phyloP scores from a whole-genome alignment of 2,113 vertebrate genomes.

The Grus americana region DNA sequence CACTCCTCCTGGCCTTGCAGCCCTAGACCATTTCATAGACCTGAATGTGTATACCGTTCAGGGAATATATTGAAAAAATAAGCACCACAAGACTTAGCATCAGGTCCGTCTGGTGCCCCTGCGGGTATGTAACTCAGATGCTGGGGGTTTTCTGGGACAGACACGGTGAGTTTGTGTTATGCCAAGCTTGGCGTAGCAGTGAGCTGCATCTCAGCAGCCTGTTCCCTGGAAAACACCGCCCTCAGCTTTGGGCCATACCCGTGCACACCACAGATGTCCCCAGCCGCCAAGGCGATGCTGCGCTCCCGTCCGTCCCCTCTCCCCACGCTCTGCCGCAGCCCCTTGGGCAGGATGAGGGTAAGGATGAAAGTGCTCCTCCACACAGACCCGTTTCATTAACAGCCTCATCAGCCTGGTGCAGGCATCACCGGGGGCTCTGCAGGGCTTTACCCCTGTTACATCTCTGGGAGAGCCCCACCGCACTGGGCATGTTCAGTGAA shows the following conservation, averaged over 20 bases:
- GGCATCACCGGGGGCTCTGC: rapidly evolving
- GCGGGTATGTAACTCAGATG: rapidly evolving
- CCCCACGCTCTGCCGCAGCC: neutral
- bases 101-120: neutral
- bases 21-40: neutral
- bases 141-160: neutral
- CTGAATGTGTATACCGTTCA: rapidly evolving
- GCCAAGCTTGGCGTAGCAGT: rapidly evolving
- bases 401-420: rapidly evolving
- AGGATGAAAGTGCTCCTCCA: neutral
- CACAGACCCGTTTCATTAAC: rapidly evolving
- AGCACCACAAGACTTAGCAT: too few relatives aligned
- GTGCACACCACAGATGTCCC: rapidly evolving
- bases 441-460: neutral
- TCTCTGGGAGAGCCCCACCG: rapidly evolving
- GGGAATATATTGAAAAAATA: neutral
- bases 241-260: neutral
- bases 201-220: neutral
- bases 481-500: neutral
- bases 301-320: neutral
- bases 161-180: rapidly evolving
- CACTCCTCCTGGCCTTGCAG: neutral
- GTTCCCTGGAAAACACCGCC: neutral
- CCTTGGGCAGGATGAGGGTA: neutral
- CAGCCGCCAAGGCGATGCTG: rapidly evolving